Conservation (phyloP, 2,113 vertebrate genomes). For the Parus major region DNA sequence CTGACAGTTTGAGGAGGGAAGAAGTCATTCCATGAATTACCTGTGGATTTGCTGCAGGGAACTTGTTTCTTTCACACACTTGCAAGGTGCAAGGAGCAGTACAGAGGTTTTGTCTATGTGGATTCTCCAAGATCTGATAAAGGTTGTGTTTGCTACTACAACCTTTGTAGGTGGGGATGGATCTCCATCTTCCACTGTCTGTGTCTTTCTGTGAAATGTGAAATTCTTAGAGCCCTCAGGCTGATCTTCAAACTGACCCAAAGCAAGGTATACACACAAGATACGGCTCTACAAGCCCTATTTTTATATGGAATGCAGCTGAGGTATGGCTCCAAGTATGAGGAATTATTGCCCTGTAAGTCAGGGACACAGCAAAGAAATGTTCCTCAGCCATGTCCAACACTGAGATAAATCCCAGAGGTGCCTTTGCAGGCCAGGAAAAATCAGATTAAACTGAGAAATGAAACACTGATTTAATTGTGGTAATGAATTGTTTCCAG, state of each 20-base stretch:
- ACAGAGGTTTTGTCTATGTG: not conserved
- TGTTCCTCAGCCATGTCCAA: not conserved
- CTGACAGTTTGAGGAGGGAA: not conserved
- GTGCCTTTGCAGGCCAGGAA: not conserved
- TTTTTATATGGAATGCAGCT: not conserved
- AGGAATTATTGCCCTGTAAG: not conserved
- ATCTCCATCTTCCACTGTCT: not conserved
- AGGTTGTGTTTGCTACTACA: not conserved
- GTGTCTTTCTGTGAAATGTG: not conserved
- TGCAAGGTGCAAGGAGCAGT: not conserved
- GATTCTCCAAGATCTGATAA: not conserved
- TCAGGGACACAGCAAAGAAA: not conserved
- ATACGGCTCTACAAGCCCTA: not conserved
- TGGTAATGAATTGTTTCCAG: not conserved
- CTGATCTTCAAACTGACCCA: not conserved
- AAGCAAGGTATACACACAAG: not conserved
- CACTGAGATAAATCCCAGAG: not conserved
- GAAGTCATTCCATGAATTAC: not conserved
- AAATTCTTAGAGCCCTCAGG: not conserved
- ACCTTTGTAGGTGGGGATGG: not conserved
- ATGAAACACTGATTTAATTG: not conserved
- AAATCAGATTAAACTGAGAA: not conserved
- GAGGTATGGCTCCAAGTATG: not conserved
- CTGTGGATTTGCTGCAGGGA: not conserved
- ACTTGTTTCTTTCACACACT: not conserved